Conservation (phyloP, 1,140 invertebrate species). For the Catajapyx aquilonaris region DNA sequence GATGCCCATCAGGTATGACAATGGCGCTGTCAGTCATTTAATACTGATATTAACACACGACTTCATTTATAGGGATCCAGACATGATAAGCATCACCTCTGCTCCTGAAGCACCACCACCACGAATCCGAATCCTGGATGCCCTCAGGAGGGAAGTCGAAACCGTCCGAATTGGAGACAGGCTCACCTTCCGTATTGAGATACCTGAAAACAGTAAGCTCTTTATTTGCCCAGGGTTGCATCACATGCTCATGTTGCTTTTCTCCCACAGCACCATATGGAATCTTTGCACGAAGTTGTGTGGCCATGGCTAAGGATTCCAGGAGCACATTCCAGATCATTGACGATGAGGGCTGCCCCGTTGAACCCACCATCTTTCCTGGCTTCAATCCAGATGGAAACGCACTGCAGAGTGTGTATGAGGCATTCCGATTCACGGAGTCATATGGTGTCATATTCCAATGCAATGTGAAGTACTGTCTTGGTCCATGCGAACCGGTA, state of each 20-base stretch:
- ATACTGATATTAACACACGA: background rate
- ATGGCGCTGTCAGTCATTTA: too few species aligned
- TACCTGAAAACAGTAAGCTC: conserved; percentile 78
- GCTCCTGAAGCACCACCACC: conserved; percentile 84
- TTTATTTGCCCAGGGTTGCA: conserved; percentile 2
- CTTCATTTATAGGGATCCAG: conserved; percentile 44
- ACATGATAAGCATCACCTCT: conserved; percentile 87
- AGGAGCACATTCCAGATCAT: conserved; percentile 91
- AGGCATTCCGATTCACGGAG: conserved; percentile 87
- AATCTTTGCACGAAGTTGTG: conserved; percentile 84
- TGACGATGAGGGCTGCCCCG: conserved; percentile 83
- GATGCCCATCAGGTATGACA: conserved; percentile 67
- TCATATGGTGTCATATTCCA: conserved; percentile 94
- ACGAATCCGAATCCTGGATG: conserved; percentile 75
- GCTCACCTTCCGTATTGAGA: conserved; percentile 85
- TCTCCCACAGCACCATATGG: conserved; percentile 62
- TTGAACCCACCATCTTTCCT: conserved; percentile 82
- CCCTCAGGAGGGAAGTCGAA: conserved; percentile 63
- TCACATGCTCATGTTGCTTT: conserved; percentile 1
- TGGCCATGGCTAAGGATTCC: conserved; percentile 91
- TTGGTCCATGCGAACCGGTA: conserved; percentile 83
- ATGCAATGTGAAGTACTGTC: conserved; percentile 89
- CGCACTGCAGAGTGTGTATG: conserved; percentile 73
- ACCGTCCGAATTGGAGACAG: conserved; percentile 87
- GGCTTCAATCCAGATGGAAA: conserved; percentile 69